phyloP scores from a whole-genome alignment of 2,113 vertebrate genomes.

The Acinonyx jubatus region DNA sequence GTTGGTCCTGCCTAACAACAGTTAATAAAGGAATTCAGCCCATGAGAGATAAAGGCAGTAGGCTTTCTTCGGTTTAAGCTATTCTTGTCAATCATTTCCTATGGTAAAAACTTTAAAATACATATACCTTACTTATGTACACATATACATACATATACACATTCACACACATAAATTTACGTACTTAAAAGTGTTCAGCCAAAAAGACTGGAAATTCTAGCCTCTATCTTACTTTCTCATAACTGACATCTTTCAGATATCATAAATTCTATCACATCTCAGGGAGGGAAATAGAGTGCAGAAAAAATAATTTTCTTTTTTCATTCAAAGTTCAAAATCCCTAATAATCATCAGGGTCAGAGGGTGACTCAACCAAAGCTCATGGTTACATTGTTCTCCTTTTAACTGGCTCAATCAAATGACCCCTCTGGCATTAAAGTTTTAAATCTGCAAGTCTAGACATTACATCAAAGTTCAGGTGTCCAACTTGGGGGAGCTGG shows the following conservation, averaged over 20 bases:
- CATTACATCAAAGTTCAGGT: conserved; percentile 88
- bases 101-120: background rate
- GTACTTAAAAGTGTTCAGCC: background rate
- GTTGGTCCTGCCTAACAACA: background rate
- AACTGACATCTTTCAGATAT: conserved; percentile 54
- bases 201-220: background rate
- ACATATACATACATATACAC: background rate
- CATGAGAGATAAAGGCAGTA: background rate
- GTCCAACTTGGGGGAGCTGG: conserved; percentile 75
- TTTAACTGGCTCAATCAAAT: conserved; percentile 82
- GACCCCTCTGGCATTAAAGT: conserved; percentile 82
- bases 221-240: background rate
- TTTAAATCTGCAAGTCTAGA: conserved; percentile 85
- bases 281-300: background rate
- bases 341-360: conserved; percentile 34
- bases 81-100: background rate
- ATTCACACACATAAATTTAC: background rate
- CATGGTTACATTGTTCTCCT: conserved; percentile 76
- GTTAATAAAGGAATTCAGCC: conserved; percentile 16
- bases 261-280: background rate
- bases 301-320: background rate
- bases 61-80: background rate
- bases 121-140: background rate
- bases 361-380: conserved; percentile 66
- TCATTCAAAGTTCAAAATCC: conserved; percentile 42